Conservation (phyloP, 2,797 vertebrate species). For the Sus cebifrons region DNA sequence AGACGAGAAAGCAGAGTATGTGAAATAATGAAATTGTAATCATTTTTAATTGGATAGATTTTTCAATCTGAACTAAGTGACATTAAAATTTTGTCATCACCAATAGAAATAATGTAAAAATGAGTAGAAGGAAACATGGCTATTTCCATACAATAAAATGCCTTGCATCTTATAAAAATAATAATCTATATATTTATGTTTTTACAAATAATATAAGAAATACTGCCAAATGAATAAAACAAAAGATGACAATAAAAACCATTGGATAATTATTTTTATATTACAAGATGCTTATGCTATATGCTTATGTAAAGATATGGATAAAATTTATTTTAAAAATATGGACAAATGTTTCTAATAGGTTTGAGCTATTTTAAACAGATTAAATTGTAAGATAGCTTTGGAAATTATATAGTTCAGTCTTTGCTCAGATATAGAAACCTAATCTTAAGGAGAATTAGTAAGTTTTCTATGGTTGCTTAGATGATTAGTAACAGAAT, state of each 20-base stretch:
- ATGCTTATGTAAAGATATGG: neutral
- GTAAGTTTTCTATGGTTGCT: neutral
- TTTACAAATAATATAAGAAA: neutral
- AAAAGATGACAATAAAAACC: neutral
- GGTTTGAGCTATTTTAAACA: neutral
- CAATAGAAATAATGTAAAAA: neutral
- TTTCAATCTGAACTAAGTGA: neutral
- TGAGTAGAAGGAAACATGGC: neutral
- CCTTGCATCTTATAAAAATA: neutral
- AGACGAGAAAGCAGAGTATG: neutral
- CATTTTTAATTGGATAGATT: neutral
- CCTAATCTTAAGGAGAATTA: neutral
- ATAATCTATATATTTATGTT: neutral
- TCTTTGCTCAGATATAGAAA: neutral
- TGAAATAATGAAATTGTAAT: neutral
- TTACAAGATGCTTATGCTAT: neutral
- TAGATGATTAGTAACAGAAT: neutral
- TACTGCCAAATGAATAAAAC: neutral
- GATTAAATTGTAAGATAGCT: neutral
- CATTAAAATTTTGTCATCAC: neutral
- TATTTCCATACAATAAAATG: neutral
- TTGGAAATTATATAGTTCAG: neutral
- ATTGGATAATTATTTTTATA: neutral
- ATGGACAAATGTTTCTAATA: neutral
- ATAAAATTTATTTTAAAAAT: neutral